Conservation (phyloP, 1,140 invertebrate species). For the Drosophila willistoni region DNA sequence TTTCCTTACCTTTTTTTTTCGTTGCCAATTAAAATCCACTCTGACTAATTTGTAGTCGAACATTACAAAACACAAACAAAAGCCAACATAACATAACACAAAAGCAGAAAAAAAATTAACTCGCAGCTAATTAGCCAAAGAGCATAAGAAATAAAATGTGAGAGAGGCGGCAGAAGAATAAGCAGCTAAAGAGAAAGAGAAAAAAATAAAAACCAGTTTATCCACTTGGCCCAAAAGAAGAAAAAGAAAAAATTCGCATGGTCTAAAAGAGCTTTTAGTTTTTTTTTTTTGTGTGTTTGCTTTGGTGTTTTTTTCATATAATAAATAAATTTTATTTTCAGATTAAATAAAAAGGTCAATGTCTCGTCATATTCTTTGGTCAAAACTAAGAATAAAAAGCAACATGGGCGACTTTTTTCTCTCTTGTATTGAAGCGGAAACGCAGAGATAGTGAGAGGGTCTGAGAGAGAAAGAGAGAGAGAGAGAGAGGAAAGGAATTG, state of each 20-base stretch:
- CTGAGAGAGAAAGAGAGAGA: not conserved
- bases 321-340: slow-evolving; percentile 16
- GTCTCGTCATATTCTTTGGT: slow-evolving; percentile 17
- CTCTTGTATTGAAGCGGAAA: slow-evolving; percentile 28
- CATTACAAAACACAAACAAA: slow-evolving; percentile 6
- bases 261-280: slow-evolving; percentile 12
- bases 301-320: not conserved
- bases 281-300: not conserved
- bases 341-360: slow-evolving; percentile 17
- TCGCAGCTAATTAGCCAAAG: slow-evolving; percentile 25
- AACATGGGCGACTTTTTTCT: not conserved
- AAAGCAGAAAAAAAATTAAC: not conserved
- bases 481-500: slow-evolving; percentile 4
- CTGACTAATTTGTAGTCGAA: slow-evolving; percentile 15
- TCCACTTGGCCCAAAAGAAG: slow-evolving; percentile 20
- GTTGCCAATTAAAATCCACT: slow-evolving; percentile 18
- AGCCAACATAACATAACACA: not conserved
- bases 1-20: slow-evolving; percentile 1
- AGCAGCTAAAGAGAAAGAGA: not conserved
- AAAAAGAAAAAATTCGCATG: slow-evolving; percentile 13
- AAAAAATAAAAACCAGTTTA: slow-evolving; percentile 11
- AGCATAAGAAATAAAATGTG: slow-evolving; percentile 13
- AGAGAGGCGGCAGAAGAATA: not conserved
- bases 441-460: not conserved
- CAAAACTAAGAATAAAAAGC: not conserved